Evolutionary conservation across 2,113 vertebrate species (phyloP).

Genomic region (Pelusios castaneus): DNA sequence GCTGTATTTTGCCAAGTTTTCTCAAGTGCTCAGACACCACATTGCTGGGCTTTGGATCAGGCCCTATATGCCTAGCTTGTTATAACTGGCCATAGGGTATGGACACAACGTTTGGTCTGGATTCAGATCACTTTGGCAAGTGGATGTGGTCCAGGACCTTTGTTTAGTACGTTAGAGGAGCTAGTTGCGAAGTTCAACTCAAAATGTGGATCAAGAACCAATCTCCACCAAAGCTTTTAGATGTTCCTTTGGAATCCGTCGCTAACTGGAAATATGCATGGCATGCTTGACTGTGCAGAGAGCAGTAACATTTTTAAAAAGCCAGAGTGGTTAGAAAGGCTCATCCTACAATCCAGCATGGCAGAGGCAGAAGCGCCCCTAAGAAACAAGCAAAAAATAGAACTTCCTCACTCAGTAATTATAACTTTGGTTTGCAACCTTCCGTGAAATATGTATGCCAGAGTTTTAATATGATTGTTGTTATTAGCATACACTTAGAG

Average conservation of each 20-base stretch:
- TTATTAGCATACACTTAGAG: constrained; percentile 31
- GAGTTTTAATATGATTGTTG: not conserved
- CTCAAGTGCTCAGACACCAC: not conserved
- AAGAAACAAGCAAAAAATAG: not conserved
- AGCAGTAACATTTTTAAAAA: fast-evolving
- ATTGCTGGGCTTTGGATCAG: fast-evolving
- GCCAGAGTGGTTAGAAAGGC: fast-evolving
- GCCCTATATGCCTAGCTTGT: not conserved
- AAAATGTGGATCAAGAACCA: fast-evolving
- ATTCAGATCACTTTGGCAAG: fast-evolving
- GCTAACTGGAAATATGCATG: not conserved
- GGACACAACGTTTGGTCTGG: fast-evolving
- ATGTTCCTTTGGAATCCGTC: not conserved
- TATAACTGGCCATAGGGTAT: fast-evolving
- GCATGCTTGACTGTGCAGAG: not conserved
- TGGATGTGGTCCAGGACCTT: fast-evolving
- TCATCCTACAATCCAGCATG: fast-evolving
- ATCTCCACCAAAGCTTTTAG: fast-evolving
- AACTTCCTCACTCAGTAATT: not conserved
- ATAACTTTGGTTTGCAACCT: fast-evolving
- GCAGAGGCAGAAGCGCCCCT: fast-evolving
- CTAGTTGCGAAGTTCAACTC: fast-evolving
- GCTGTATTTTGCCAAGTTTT: not conserved
- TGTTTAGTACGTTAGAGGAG: not conserved
- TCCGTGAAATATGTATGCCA: not conserved